Conservation (phyloP, 2,888 invertebrate genomes). For the Polydrusus pterygomalis region DNA sequence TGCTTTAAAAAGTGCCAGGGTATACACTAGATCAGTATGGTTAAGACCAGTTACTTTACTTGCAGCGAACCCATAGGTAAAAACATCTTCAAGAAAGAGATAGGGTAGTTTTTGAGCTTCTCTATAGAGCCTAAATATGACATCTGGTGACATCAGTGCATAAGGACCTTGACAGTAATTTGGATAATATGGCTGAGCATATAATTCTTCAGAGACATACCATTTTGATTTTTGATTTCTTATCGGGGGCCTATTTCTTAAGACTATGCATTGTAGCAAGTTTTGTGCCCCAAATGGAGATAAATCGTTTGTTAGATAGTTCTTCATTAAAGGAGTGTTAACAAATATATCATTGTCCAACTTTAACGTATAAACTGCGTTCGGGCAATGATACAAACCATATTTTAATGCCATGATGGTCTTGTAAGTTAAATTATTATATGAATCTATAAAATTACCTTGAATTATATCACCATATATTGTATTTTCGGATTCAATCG, state of each 20-base stretch:
- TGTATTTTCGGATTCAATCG: constrained; percentile 74
- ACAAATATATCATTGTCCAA: constrained; percentile 87
- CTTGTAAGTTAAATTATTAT: constrained; percentile 89
- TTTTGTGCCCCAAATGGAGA: constrained; percentile 78
- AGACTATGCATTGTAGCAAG: constrained; percentile 79
- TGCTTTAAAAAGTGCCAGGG: neutral
- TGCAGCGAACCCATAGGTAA: constrained; percentile 35
- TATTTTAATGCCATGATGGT: constrained; percentile 89
- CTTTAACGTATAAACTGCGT: constrained; percentile 80
- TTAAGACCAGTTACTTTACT: constrained; percentile 21
- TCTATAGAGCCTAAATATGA: constrained; percentile 71
- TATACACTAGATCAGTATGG: constrained; percentile 11
- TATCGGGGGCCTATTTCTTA: constrained; percentile 54
- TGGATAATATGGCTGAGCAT: constrained; percentile 80
- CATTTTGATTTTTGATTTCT: constrained; percentile 81
- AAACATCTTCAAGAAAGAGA: constrained; percentile 82
- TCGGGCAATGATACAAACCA: constrained; percentile 81
- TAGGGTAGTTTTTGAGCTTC: constrained; percentile 76
- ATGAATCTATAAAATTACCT: constrained; percentile 85
- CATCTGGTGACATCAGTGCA: constrained; percentile 76
- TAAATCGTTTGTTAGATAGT: constrained; percentile 75
- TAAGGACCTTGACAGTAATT: constrained; percentile 84
- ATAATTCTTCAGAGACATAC: constrained; percentile 77
- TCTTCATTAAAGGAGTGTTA: constrained; percentile 78
- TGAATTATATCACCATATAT: constrained; percentile 82